A percentile compares a stretch with the other conserved stretches of the same genome.
phyloP scores from a whole-genome alignment of 2,113 vertebrate species.

The Isichthys henryi region DNA sequence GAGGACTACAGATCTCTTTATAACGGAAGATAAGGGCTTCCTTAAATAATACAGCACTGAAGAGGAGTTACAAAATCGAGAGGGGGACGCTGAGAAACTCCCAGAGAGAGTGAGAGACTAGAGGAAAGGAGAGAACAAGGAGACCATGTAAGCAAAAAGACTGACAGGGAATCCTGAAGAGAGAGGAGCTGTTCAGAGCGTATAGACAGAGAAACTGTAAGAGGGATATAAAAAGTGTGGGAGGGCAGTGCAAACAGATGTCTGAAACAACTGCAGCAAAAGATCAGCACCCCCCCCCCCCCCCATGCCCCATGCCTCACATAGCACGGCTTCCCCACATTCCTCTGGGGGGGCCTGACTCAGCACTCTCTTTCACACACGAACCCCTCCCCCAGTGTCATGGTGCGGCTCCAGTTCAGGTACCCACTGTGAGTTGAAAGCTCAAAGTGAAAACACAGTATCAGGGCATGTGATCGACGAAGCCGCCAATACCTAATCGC shows the following conservation, averaged over 20 bases:
- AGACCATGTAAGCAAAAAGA: background rate
- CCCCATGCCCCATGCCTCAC: conserved; percentile 35
- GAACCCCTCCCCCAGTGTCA: conserved; percentile 19
- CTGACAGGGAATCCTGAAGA: background rate
- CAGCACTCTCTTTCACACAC: conserved; percentile 51
- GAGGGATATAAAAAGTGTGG: background rate
- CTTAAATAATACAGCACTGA: background rate
- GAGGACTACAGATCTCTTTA: background rate
- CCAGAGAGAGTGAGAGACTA: conserved; percentile 11
- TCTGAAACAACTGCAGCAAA: conserved; percentile 36
- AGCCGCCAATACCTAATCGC: background rate
- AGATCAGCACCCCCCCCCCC: conserved; percentile 11
- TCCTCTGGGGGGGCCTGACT: conserved; percentile 57
- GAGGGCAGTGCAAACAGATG: conserved; percentile 39
- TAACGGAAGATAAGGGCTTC: background rate
- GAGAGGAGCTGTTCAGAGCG: background rate
- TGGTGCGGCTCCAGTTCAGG: background rate
- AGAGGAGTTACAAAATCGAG: background rate
- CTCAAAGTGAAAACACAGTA: background rate
- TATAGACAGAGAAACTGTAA: background rate
- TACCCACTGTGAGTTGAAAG: background rate
- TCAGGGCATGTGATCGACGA: background rate
- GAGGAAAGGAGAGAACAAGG: conserved; percentile 13
- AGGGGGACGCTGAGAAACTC: background rate
- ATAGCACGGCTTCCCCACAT: conserved; percentile 57